Base-by-base conservation (phyloP, 2,113 vertebrate species). In the Strix uralensis region DNA sequence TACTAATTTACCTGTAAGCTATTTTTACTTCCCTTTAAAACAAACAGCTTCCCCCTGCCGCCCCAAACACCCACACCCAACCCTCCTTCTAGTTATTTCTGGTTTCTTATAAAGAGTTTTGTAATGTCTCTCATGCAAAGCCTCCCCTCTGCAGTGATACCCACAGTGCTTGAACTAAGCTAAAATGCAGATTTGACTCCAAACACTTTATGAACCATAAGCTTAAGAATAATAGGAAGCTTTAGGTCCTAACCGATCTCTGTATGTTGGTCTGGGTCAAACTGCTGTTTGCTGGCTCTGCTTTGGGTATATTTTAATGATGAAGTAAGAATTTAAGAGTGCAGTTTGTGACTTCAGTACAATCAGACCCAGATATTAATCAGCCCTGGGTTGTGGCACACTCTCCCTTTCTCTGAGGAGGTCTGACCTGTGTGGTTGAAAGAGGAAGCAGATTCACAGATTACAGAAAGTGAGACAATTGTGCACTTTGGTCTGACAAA, bases 21-120 rank as follows among this genome's bases (percentile, higher is more conserved):
- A 78, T 84, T 97, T 96, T 96, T 86, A 92, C 83, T 88, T 95
- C 80, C 77, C 83, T 92, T 86, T 89, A 74, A 92, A 96, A 78
- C 83, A 94, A 93, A 96, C 86, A 91, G 49, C 66, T 81, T 36
- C 73, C 78, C 23, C 66, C 4, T 11, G 44, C n/a, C 38, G 0
- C 78, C 67, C 67, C 90, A 32, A 30, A 75, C 88, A 74, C 87
- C 87, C 78, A 85, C 82, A 4, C n/a, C 82, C 94, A 92, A 7
- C 42, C 69, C 61, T 91, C 67, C 82, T 65, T 29, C 71, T 42
- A 13, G 86, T 86, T 96, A 92, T 86, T 96, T 88, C 86, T 96
- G 92, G 59, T 91, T 75, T 34, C 86, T 44, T 55, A 15, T 36
- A 2, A 59, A 42, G 80, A n/a, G 77, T 84, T 95, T 86, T 83